Percentiles rank a stretch among this genome's conserved stretches.
phyloP scores from a whole-genome alignment of 2,888 invertebrate species.

The Agelastica alni region DNA sequence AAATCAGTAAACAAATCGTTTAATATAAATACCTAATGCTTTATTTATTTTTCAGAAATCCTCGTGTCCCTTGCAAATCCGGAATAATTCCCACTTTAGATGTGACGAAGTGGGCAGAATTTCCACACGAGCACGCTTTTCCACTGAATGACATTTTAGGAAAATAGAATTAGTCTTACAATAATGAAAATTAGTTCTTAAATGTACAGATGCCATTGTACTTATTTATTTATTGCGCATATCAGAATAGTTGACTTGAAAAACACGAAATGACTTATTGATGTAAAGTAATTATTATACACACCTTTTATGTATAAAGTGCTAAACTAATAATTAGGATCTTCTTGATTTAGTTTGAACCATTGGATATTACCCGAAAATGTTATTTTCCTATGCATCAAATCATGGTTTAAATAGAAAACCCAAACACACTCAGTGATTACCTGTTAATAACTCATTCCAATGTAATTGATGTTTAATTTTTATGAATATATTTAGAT shows the following conservation, averaged over 20 bases:
- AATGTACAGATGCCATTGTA: slow-evolving; percentile 39
- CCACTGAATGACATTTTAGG: slow-evolving; percentile 35
- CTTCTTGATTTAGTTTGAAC: too few species aligned
- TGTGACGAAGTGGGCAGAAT: slow-evolving; percentile 87
- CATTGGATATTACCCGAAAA: too few species aligned
- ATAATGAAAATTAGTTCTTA: slow-evolving; percentile 8
- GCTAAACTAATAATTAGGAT: too few species aligned
- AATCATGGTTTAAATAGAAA: too few species aligned
- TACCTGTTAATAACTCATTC: too few species aligned
- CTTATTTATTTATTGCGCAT: slow-evolving; percentile 28
- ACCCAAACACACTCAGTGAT: too few species aligned
- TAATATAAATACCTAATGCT: neutral
- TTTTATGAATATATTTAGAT: too few species aligned
- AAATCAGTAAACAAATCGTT: too few species aligned
- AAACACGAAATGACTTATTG: neutral
- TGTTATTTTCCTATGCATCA: too few species aligned
- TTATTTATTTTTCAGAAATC: slow-evolving; percentile 69
- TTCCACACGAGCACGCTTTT: slow-evolving; percentile 35
- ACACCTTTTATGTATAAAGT: too few species aligned
- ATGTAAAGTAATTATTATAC: too few species aligned
- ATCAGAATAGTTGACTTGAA: neutral
- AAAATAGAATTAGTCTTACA: slow-evolving; percentile 27
- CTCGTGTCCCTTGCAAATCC: slow-evolving; percentile 89
- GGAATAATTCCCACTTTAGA: slow-evolving; percentile 87
- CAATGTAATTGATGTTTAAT: too few species aligned